Base-by-base conservation (phyloP, 1,140 invertebrate species). In the Notospermus geniculatus region DNA sequence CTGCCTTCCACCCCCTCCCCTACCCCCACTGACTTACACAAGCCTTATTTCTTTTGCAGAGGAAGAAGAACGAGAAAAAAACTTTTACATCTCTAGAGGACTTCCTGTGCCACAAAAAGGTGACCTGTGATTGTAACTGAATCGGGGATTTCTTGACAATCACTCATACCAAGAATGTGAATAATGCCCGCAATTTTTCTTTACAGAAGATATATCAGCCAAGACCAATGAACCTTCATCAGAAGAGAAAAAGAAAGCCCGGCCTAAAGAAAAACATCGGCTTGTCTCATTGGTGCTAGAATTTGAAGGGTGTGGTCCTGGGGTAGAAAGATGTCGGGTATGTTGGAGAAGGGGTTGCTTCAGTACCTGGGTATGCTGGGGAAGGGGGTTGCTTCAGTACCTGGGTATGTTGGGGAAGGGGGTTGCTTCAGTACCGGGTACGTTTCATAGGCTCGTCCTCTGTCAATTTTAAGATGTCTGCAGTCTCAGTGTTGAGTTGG, bases 31-130 rank as follows among this genome's bases (percentile, higher is more conserved):
- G n/a, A n/a, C n/a, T n/a, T n/a, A n/a, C n/a, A n/a, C n/a, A n/a
- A n/a, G n/a, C n/a, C n/a, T n/a, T n/a, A n/a, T n/a, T 58, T 58
- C 22, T 46, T 58, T 45, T 43, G 23, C 43, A 58, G 57, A 58
- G 23, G 57, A 58, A 43, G 22, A 41, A 27, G 19, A 29, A 19
- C 9, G 57, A 22, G 32, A 45, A 45, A 27, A 45, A 23, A 9
- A 23, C 1, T 58, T 58, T 45, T 58, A 45, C 17, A 58, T 45
- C 13, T n/a, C 19, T 19, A 45, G 2, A 45, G 13, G 22, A 45
- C 25, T 30, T 27, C 9, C 22, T 23, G 41, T 27, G 19, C 41
- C 36, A 58, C 7, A 32, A 25, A 58, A 45, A 23, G 32, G 9
- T 58, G 23, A 7, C 2, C 45, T 28, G 23, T 53, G 15, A 11